These are phyloP conservation scores for Trialeurodes vaporariorum DNA, from an alignment of 1,140 invertebrate genomes.

Conservation along the genomic window DNA sequence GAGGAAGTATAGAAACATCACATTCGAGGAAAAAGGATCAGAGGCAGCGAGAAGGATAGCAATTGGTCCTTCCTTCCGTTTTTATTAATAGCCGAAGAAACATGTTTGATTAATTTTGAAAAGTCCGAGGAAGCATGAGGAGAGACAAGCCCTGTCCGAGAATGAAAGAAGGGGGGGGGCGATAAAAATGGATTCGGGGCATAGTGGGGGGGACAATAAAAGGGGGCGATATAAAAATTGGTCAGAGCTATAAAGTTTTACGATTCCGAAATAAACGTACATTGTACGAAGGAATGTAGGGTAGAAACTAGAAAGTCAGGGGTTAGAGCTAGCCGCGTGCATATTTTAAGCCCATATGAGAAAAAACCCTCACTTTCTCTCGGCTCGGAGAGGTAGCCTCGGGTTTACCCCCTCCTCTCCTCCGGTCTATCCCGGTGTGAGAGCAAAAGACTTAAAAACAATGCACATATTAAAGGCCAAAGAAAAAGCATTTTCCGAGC, in stretches of 20 bases:
- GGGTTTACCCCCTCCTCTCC: not conserved
- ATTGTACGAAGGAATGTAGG: not conserved
- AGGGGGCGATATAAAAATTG: not conserved
- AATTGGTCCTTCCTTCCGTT: not conserved
- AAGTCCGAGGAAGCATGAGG: not conserved
- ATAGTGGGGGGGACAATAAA: not conserved
- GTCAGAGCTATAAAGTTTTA: not conserved
- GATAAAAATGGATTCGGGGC: too few species aligned
- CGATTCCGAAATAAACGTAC: not conserved
- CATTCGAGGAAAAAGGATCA: too few species aligned
- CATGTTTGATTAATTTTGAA: not conserved
- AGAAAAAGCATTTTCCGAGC: not conserved
- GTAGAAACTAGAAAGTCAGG: too few species aligned
- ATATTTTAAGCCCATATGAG: too few species aligned
- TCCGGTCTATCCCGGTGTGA: too few species aligned
- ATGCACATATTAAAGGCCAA: not conserved
- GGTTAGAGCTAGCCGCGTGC: not conserved
- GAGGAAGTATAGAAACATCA: too few species aligned
- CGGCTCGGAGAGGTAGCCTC: not conserved
- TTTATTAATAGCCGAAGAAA: not conserved
- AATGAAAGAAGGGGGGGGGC: too few species aligned
- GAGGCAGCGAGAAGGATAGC: too few species aligned
- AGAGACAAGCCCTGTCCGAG: too few species aligned
- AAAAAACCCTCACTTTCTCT: too few species aligned
- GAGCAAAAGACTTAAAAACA: constrained; percentile 1